Conservation (phyloP, 2,113 vertebrate genomes). For the Baryphthengus martii region DNA sequence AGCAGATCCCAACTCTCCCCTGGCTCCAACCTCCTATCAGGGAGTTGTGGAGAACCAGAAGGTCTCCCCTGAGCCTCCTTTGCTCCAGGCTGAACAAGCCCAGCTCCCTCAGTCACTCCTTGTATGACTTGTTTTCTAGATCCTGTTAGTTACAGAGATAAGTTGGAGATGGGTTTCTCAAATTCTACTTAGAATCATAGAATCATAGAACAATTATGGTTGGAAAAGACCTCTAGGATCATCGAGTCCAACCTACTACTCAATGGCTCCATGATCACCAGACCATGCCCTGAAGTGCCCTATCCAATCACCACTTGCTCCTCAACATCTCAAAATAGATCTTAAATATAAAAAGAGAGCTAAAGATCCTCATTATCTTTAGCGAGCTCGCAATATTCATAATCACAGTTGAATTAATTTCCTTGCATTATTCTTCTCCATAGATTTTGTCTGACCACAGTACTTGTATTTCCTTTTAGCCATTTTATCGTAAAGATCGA, state of each 20-base stretch:
- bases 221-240: no score
- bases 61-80: background rate
- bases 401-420: conserved; percentile 23
- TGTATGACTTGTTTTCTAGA: background rate
- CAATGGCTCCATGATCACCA: no score
- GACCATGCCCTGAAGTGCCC: no score
- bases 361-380: conserved; percentile 29
- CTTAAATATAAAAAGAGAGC: background rate
- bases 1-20: background rate
- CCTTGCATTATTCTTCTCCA: background rate
- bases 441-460: background rate
- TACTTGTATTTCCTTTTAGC: background rate
- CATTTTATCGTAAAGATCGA: conserved; percentile 14
- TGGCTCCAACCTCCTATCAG: background rate
- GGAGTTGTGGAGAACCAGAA: background rate
- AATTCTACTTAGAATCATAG: no score
- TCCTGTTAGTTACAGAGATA: background rate
- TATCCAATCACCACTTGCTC: conserved; percentile 8
- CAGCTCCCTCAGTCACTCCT: background rate
- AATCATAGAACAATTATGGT: no score
- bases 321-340: conserved; percentile 21
- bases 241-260: no score
- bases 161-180: background rate
- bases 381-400: conserved; percentile 2
- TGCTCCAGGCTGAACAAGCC: background rate